Base-by-base conservation (phyloP, 2,888 invertebrate species). In the Drosophila ezoana region DNA sequence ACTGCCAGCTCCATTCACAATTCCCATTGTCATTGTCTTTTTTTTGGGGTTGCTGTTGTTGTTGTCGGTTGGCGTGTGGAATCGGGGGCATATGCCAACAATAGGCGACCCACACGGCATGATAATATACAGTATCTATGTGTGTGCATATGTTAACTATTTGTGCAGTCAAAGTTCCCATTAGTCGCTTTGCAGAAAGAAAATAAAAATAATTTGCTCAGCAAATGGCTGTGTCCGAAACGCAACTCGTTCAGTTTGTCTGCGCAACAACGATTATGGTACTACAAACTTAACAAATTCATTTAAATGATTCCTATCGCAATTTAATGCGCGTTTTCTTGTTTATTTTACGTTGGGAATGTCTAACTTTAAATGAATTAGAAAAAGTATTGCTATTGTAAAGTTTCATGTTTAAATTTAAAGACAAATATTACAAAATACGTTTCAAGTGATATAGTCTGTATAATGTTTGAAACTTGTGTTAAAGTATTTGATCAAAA, bases 141-240 rank as follows among this genome's bases (percentile, higher is more conserved):
- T 18, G 43, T 35, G 41, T 47, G 40, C 16, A 43, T 51, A 18
- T 35, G 23, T 37, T 60, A 18, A 37, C 28, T 47, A 56, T 54
- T 43, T 58, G 44, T 53, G 38, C 66, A 86, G 88, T 83, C 87
- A 86, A 86, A 88, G 77, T 73, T 88, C 81, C 56, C 81, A 80
- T 88, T 88, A 67, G 52, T n/a, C 37, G 43, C 43, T 18, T 33
- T 48, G 23, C 49, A 40, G 20, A 38, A n/a, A 23, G 53, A 35
- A 61, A 54, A 61, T 76, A 57, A 77, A 53, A 59, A 28, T 37
- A 33, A 16, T 53, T 51, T 20, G 40, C 10, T 38, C n/a, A 38
- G 20, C 40, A 41, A 53, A 72, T 60, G 35, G 8, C 38, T 14
- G 23, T n/a, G 14, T 28, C 16, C 18, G 13, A 67, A 69, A 40